Evolutionary conservation across 2,888 invertebrate species (phyloP), one percentile per base, ranked within the genome.

Genomic region (Cephus pygmeus): DNA sequence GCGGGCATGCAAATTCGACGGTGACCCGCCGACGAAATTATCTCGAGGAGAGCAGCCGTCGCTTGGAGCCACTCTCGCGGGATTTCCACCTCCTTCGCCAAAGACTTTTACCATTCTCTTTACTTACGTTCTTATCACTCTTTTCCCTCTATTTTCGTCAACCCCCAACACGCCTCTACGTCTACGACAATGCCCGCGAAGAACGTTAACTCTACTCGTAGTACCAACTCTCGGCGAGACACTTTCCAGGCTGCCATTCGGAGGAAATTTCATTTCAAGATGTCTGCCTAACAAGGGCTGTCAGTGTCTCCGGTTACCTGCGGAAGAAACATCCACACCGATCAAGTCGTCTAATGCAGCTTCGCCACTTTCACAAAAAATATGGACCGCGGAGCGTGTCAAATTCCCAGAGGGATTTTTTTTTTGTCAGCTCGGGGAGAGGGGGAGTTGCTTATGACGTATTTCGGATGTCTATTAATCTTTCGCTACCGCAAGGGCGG

Each of bases 11-110:
- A 81, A 69, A 81, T 81, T 83, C 81, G 81, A 79, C 83, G 84
- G 82, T 83, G 83, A 83, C 80, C 82, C 79, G 79, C 79, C 83
- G 78, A 80, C 80, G 82, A 85, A 83, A 84, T 86, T 84, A 83
- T 77, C 80, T 79, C 80, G 77, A 75, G 69, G 30, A 31, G 12
- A 69, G 35, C 36, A 68, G 36, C 34, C 73, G 68, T 31, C 34
- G 35, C 75, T 80, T 15, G 40, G 74, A 69, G 75, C 40, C 35
- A 31, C 79, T 40, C 34, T 73, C 69, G 71, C 78, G 31, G 68
- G 71, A 77, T 80, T 77, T 80, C 77, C 79, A 73, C 31, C 75
- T 75, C 69, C 73, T 35, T 69, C 56, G 40, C 40, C 4, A 40
- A 4, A 15, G 4, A 36, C 40, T 40, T 40, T 40, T 15, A 40